Evolutionary conservation across 1,140 invertebrate genomes (phyloP), one percentile per base, ranked within the genome.

Genomic region (Oreohelix idahoensis): DNA sequence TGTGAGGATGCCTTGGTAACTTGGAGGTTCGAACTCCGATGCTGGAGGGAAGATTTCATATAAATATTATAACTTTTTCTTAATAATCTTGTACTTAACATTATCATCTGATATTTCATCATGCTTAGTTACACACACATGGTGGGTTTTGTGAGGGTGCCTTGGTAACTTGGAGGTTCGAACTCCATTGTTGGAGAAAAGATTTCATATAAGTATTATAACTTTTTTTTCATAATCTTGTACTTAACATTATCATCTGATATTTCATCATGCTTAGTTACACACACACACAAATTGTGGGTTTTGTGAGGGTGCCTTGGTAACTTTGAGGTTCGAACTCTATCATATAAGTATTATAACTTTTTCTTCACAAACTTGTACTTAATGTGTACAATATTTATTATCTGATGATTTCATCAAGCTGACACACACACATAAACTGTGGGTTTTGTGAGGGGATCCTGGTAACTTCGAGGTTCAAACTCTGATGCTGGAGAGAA

Each of bases 61-160:
- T 8, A 8, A 45, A 45, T 15, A 45, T 45, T 45, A 5, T 8
- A 15, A 45, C 42, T 8, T 45, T 45, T 45, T 45, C 42, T 8
- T 15, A n/a, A n/a, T n/a, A n/a, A n/a, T n/a, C n/a, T n/a, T n/a
- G n/a, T n/a, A n/a, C n/a, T n/a, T n/a, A n/a, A n/a, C n/a, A n/a
- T n/a, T n/a, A n/a, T n/a, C 5, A 95, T 95, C 2, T 97, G 90
- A 89, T 96, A 97, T 77, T 94, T 95, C 8, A 94, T 94, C 17
- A 97, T 91, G 89, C 94, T 96, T 92, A 97, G 96, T 2, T 95
- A n/a, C n/a, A n/a, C n/a, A n/a, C n/a, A n/a, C n/a, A n/a, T 94
- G 45, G 92, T 91, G 26, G 96, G 95, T 36, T 71, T 70, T 17
- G 79, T 81, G 0, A 81, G n/a, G 4, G 79, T 35, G 8, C 63